Evolutionary conservation across 2,888 invertebrate genomes (phyloP).

Genomic region (Alsophila aescularia): DNA sequence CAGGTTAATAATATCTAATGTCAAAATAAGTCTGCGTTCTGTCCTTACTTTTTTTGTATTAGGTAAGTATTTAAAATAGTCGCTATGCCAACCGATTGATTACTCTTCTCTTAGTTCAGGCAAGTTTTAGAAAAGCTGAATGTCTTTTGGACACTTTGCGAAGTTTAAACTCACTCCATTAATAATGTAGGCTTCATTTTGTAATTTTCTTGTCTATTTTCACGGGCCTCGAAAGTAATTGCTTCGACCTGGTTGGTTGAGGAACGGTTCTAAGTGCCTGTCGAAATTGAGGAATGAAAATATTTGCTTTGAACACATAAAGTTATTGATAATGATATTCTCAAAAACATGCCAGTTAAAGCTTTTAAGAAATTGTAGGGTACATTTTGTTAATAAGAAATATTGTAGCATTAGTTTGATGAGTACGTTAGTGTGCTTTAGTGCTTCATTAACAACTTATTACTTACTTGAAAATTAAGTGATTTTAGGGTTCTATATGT

Average conservation of each 20-base stretch:
- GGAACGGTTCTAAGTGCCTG: background rate
- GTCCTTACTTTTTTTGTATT: background rate
- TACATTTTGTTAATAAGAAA: no score
- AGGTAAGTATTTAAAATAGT: background rate
- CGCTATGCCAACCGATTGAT: conserved; percentile 20
- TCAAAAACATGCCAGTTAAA: no score
- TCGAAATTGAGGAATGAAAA: background rate
- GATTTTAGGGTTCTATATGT: no score
- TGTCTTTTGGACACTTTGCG: conserved; percentile 7
- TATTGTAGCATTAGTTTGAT: no score
- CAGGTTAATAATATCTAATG: no score
- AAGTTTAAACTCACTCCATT: conserved; percentile 15
- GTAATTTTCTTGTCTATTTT: conserved; percentile 17
- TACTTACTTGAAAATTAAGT: no score
- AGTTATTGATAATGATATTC: no score
- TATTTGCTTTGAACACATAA: background rate
- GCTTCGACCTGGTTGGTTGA: background rate
- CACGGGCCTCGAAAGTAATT: conserved; percentile 11
- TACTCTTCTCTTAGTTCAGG: conserved; percentile 9
- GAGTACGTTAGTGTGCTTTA: no score
- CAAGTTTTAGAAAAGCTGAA: conserved; percentile 12
- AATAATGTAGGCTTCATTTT: conserved; percentile 19
- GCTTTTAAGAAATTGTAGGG: no score
- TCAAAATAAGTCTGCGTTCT: no score
- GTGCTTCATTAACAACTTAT: no score